Base-by-base conservation (phyloP, 2,888 invertebrate genomes). In the Chrysina gloriosa region DNA sequence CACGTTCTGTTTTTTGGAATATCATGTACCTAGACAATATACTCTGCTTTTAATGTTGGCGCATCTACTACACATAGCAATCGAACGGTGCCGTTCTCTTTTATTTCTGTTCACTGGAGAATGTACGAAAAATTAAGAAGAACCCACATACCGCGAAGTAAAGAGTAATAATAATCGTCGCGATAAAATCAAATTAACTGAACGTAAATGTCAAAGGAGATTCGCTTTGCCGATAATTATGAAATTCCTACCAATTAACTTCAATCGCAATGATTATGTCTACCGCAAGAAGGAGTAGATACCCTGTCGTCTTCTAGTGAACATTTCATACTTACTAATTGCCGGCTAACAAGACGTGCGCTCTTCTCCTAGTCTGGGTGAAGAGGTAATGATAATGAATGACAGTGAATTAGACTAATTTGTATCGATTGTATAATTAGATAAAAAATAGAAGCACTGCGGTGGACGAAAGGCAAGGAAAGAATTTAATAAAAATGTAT, bases 181-280 rank as follows among this genome's bases (percentile, higher is more conserved):
- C 45, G 63, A 64, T 64, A 64, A 47, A 64, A 64, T 64, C 47
- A 64, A 64, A 48, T 48, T 64, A 64, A 50, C 63, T 34, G 31
- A 25, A 64, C 47, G 45, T 50, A 48, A 64, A 64, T 50, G 63
- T 50, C 50, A 64, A 25, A 64, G 47, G 45, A 48, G 63, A 64
- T 47, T 16, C 47, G 14, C 63, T 50, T 50, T 36, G 25, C 9
- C 23, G 48, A 64, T 48, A 64, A 64, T 64, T 34, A 50, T 34
- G 50, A 64, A 50, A 63, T 63, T 63, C 45, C 63, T 14, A 31
- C 50, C 50, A 64, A 47, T 64, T 64, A 64, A 64, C 48, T 64
- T 63, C 31, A 58, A 58, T 39, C 14, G 23, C 25, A 58, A 58
- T 39, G 25, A 58, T 58, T 58, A 58, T 25, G 36, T 58, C 56